Base-by-base conservation (phyloP, 1,140 invertebrate species). In the Camponotus vicinus region DNA sequence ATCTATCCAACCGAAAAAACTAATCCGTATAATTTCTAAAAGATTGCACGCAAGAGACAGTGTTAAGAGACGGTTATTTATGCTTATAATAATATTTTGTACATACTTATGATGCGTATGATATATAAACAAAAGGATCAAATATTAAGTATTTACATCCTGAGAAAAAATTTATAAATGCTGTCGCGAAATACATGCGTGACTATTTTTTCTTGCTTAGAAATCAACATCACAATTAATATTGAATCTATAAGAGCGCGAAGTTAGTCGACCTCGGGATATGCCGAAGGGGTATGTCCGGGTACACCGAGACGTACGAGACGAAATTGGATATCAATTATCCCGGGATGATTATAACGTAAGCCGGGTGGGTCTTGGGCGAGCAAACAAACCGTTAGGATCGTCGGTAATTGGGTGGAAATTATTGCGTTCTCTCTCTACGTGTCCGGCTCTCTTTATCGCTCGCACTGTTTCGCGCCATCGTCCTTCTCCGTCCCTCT, bases 311-410 rank as follows among this genome's bases (percentile, higher is more conserved):
- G 87, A 76, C 85, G 86, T 86, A 88, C 79, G 83, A 78, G 86
- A 85, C 89, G 86, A 92, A 90, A 92, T 90, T 89, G 90, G 88
- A 91, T 92, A 92, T 92, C 91, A 92, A 92, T 92, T 92, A 92
- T 91, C 80, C 82, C 32, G 73, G 70, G 87, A 92, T 91, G 88
- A 92, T 92, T 92, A 91, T 89, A 90, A 88, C 85, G 86, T 89
- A 89, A 91, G 88, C 73, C 67, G 87, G 86, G 85, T 89, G 76
- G 83, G 86, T 78, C 88, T 86, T 69, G 85, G 87, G 77, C 79
- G 84, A 89, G 86, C 90, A 92, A 92, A 92, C 90, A 91, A 90
- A 92, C 90, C 87, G 90, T 92, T 92, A 92, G 86, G 70, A 85
- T 83, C 69, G 79, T 71, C 86, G 80, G 86, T 92, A 92, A 91